Conservation (phyloP, 2,888 invertebrate species). For the Rhyacophila evoluta region DNA sequence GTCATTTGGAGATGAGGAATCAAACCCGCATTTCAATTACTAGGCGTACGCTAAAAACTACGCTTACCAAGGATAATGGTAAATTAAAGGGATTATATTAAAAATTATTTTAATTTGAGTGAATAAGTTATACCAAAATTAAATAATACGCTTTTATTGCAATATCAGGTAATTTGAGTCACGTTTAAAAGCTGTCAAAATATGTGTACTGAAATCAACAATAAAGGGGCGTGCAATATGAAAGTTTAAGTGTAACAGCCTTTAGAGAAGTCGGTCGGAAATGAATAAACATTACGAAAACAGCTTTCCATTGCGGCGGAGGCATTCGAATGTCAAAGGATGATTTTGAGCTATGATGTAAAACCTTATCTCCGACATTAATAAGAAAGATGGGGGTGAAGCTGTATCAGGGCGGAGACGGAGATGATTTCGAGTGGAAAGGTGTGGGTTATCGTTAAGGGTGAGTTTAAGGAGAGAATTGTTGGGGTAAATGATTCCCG, state of each 20-base stretch:
- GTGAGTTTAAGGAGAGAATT: background rate
- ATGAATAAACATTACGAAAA: slow-evolving; percentile 37
- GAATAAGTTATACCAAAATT: too few relatives aligned
- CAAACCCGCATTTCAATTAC: too few relatives aligned
- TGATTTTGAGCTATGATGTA: slow-evolving; percentile 27
- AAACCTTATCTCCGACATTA: slow-evolving; percentile 33
- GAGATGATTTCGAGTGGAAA: background rate
- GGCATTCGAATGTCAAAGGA: slow-evolving; percentile 13
- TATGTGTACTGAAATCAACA: background rate
- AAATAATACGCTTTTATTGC: too few relatives aligned
- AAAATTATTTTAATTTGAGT: too few relatives aligned
- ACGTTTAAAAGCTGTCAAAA: background rate
- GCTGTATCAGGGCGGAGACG: background rate
- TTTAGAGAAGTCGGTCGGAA: slow-evolving; percentile 29
- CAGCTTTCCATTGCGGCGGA: background rate
- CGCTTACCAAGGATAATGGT: too few relatives aligned
- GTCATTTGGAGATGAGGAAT: too few relatives aligned
- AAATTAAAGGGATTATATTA: too few relatives aligned
- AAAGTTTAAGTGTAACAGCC: background rate
- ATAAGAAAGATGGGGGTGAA: slow-evolving; percentile 29
- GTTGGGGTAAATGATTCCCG: background rate
- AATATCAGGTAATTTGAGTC: background rate
- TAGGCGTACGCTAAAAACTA: too few relatives aligned
- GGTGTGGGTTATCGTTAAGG: background rate
- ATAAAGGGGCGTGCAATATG: background rate